These are phyloP conservation scores for Pelodytes ibericus DNA, from an alignment of 2,797 vertebrate species.

Conservation along the genomic window DNA sequence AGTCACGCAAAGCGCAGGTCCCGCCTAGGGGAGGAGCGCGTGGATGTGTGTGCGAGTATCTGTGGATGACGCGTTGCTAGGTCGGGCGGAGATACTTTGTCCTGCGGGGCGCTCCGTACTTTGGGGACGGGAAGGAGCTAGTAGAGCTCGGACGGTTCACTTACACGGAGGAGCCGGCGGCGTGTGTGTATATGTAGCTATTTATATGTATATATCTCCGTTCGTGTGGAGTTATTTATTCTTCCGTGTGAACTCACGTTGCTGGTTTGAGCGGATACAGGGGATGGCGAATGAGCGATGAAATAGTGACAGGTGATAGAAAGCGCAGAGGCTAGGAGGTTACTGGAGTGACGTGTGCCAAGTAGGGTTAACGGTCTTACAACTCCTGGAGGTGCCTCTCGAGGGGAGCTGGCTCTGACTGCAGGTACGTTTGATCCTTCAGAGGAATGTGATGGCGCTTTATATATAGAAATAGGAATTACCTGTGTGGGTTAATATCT, in stretches of 20 bases:
- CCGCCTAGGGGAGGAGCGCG: constrained; percentile 16
- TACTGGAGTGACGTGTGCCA: neutral
- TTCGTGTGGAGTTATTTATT: neutral
- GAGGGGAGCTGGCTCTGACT: neutral
- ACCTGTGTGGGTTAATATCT: too few relatives aligned
- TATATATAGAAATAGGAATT: too few relatives aligned
- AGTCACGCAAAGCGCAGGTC: neutral
- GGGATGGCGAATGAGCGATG: constrained; percentile 17
- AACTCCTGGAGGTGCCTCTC: neutral
- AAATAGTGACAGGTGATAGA: constrained; percentile 37
- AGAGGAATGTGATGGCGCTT: too few relatives aligned
- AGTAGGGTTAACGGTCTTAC: neutral
- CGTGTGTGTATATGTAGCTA: neutral
- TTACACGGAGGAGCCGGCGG: neutral
- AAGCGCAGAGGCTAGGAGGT: neutral
- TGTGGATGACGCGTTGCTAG: constrained; percentile 27
- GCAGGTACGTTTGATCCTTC: neutral
- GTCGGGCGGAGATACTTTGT: constrained; percentile 31
- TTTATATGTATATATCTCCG: neutral
- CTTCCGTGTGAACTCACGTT: neutral
- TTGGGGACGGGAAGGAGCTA: constrained; percentile 32
- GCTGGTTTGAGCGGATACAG: neutral
- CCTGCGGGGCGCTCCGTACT: constrained; percentile 36
- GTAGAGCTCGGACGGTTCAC: neutral
- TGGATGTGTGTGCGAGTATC: neutral